Evolutionary conservation across 2,113 vertebrate genomes (phyloP).

Genomic region (Amphiprion ocellaris): DNA sequence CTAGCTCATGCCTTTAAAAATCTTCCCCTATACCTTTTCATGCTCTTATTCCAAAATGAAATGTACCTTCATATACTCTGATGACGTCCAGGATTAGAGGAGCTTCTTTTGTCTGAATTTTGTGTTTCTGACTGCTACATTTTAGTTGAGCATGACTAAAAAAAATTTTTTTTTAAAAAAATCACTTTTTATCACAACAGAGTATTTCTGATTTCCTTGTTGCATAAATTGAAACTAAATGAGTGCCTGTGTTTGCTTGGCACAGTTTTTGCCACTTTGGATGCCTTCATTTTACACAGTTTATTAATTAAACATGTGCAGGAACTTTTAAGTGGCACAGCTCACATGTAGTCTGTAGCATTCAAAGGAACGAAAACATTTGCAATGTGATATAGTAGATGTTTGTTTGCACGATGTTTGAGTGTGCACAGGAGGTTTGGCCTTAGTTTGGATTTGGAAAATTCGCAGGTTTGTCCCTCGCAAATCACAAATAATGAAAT

Average conservation of each 20-base stretch:
- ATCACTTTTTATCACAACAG: not conserved
- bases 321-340: constrained; percentile 55
- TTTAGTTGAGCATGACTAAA: constrained; percentile 7
- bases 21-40: constrained; percentile 28
- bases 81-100: constrained; percentile 30
- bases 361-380: constrained; percentile 31
- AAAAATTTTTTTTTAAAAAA: not conserved
- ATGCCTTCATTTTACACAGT: constrained; percentile 15
- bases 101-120: constrained; percentile 12
- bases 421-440: not conserved
- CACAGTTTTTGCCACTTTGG: not conserved
- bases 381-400: constrained; percentile 4
- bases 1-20: constrained; percentile 39
- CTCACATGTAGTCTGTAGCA: constrained; percentile 25
- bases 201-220: constrained; percentile 16
- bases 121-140: not conserved
- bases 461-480: not conserved
- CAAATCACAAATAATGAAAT: not conserved
- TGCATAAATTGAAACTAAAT: constrained; percentile 40
- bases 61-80: constrained; percentile 17
- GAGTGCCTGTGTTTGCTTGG: constrained; percentile 4
- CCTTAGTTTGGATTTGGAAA: not conserved
- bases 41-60: constrained; percentile 22
- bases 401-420: constrained; percentile 20
- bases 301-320: constrained; percentile 57